Evolutionary conservation across 2,888 invertebrate species (phyloP).

Genomic region (Aromia moschata): DNA sequence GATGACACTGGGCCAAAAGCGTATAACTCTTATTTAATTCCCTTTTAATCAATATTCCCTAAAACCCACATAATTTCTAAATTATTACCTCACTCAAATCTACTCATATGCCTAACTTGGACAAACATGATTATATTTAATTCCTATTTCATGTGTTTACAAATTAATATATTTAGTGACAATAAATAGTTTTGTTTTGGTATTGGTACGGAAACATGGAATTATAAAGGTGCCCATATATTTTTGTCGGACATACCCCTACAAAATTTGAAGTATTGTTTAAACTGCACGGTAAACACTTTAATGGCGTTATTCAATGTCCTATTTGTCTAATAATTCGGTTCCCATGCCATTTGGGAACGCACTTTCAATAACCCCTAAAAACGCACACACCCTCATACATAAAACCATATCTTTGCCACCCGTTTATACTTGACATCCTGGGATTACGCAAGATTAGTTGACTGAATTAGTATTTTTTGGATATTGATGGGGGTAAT

Average conservation of each 20-base stretch:
- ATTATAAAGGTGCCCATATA: background rate
- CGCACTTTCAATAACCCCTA: background rate
- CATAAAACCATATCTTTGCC: background rate
- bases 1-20: too few species aligned
- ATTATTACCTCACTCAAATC: too few species aligned
- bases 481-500: too few species aligned
- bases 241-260: background rate
- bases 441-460: background rate
- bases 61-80: too few species aligned
- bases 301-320: conserved; percentile 9
- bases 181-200: too few species aligned
- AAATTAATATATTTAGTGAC: too few species aligned
- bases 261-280: background rate
- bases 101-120: too few species aligned
- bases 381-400: conserved; percentile 5
- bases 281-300: conserved; percentile 1
- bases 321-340: conserved; percentile 2
- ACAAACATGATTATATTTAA: too few species aligned
- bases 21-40: too few species aligned
- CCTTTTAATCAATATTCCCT: too few species aligned
- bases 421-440: conserved; percentile 4
- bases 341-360: conserved; percentile 13
- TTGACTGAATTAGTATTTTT: background rate
- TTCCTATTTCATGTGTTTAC: too few species aligned
- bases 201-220: too few species aligned